phyloP scores from a whole-genome alignment of 2,888 invertebrate genomes.

The Drepanosiphum platanoidis region DNA sequence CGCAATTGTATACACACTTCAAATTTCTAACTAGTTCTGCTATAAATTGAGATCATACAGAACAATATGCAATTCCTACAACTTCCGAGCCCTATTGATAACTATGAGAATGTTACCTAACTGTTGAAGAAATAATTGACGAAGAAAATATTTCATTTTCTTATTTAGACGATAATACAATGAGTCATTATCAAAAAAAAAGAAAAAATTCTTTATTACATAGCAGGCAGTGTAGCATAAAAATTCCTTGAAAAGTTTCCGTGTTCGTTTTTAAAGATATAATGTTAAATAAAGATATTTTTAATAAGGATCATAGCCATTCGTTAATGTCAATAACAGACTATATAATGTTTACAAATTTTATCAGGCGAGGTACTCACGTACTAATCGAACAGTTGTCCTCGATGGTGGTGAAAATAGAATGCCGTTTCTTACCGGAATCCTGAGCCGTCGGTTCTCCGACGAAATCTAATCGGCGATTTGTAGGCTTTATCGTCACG shows the following conservation, averaged over 20 bases:
- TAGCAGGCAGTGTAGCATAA: background rate
- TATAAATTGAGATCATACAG: too few relatives aligned
- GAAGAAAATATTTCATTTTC: background rate
- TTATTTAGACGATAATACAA: background rate
- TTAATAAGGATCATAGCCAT: background rate
- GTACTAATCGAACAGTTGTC: too few relatives aligned
- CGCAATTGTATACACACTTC: too few relatives aligned
- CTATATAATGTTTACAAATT: background rate
- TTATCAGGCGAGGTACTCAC: background rate
- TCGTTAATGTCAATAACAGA: background rate
- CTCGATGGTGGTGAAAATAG: too few relatives aligned
- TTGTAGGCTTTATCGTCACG: too few relatives aligned
- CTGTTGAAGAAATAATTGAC: background rate
- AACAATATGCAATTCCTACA: too few relatives aligned
- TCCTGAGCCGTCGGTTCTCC: too few relatives aligned
- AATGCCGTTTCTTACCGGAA: too few relatives aligned
- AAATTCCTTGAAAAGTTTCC: conserved; percentile 10
- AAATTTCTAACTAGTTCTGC: too few relatives aligned
- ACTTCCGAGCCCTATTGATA: too few relatives aligned
- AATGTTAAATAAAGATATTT: conserved; percentile 21
- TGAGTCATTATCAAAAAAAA: conserved; percentile 6
- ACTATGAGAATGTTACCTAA: too few relatives aligned
- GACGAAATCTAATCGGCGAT: too few relatives aligned
- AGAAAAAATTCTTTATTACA: background rate
- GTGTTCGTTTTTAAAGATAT: conserved; percentile 5